Evolutionary conservation across 2,797 vertebrate species (phyloP).

Genomic region (Lepus townsendii): DNA sequence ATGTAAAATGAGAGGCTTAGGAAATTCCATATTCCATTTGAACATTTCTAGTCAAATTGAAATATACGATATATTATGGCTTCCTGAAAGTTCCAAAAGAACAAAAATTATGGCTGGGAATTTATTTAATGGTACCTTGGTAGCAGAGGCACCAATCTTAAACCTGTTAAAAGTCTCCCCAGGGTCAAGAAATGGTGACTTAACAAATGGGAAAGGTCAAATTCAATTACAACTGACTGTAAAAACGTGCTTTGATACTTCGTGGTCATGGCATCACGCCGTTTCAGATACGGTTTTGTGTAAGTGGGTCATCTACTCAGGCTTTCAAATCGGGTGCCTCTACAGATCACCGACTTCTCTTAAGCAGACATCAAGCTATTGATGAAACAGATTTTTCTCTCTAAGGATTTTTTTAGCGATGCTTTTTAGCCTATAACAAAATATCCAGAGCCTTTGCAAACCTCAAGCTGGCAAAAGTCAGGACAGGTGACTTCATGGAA

Average conservation of each 20-base stretch:
- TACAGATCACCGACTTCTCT: neutral
- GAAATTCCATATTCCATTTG: neutral
- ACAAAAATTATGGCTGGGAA: neutral
- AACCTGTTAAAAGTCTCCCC: conserved; percentile 17
- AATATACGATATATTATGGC: neutral
- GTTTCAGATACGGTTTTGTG: neutral
- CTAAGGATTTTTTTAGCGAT: neutral
- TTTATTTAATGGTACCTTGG: conserved; percentile 5
- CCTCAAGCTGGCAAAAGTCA: neutral
- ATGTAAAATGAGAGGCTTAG: neutral
- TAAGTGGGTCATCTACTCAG: neutral
- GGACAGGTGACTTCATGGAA: neutral
- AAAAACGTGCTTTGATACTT: conserved; percentile 23
- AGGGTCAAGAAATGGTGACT: neutral
- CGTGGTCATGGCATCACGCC: neutral
- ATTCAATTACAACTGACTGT: neutral
- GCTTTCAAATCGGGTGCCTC: neutral
- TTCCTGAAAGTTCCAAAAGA: neutral
- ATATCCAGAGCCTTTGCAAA: neutral
- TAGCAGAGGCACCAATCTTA: neutral
- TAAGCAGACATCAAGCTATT: neutral
- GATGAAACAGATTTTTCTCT: neutral
- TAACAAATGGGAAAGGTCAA: neutral
- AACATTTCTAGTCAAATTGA: neutral
- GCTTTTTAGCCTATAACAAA: neutral